These are phyloP conservation scores for Carassius carassius DNA, from an alignment of 2,113 vertebrate genomes.

Conservation along the genomic window DNA sequence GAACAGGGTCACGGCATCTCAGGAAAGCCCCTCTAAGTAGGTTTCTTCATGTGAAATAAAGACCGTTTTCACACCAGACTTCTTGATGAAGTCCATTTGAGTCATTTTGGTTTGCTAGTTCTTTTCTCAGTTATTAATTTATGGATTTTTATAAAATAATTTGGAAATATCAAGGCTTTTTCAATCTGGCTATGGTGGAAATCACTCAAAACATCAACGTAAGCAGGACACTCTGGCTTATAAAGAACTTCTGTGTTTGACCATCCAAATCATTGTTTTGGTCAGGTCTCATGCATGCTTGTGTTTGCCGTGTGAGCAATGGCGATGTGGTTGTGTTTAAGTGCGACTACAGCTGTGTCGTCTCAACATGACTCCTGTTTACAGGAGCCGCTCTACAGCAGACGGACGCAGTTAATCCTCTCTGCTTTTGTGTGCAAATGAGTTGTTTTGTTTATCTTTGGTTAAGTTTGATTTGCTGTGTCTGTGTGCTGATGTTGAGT, in stretches of 20 bases:
- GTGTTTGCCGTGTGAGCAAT: conserved; percentile 62
- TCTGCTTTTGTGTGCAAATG: conserved; percentile 71
- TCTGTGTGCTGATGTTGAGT: conserved; percentile 53
- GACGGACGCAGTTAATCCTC: conserved; percentile 55
- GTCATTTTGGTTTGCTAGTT: background rate
- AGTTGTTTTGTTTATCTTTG: conserved; percentile 68
- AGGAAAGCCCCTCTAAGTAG: background rate
- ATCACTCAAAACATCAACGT: background rate
- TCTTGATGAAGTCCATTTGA: background rate
- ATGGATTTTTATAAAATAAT: background rate
- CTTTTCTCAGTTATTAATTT: background rate
- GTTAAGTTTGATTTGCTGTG: conserved; percentile 60
- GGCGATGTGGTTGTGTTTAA: conserved; percentile 57
- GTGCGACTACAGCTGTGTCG: conserved; percentile 74
- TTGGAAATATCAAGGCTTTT: background rate
- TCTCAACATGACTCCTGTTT: conserved; percentile 74
- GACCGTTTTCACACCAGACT: background rate
- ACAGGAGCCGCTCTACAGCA: conserved; percentile 63
- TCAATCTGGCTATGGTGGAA: background rate
- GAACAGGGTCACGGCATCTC: conserved; percentile 8
- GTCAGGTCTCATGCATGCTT: background rate
- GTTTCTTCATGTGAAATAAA: background rate
- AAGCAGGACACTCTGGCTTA: background rate
- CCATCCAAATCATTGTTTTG: conserved; percentile 22
- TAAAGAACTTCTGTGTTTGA: background rate